Base-by-base conservation (phyloP, 1,140 invertebrate genomes). In the Caerostris darwini region DNA sequence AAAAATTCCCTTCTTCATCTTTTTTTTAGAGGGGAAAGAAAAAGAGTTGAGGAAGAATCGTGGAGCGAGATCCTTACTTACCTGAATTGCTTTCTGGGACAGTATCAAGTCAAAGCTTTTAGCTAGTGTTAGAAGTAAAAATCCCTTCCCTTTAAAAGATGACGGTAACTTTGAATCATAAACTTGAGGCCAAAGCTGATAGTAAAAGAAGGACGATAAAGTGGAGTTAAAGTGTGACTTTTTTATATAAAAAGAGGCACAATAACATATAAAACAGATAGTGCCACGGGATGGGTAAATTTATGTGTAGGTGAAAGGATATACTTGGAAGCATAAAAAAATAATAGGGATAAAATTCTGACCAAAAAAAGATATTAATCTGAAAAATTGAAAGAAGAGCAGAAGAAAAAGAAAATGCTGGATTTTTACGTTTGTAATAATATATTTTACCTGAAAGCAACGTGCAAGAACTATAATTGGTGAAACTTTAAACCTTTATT, bases 191-290 rank as follows among this genome's bases (percentile, higher is more conserved):
- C 87, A 50, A 87, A 57, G 54, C 58, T 54, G 58, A 34, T 34
- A 34, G 57, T 58, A 85, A 85, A 85, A 58, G 61, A 92, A 88
- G 87, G 94, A 34, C 93, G 94, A 91, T 90, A 94, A 67, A 87
- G 50, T 53, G 59, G 92, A 71, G 85, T 95, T n/a, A 94, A 95
- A 88, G 83, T 17, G 57, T n/a, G 82, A 58, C 7, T 17, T 59
- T 85, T 77, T 77, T 50, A 77, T 77, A 77, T 77, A 53, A 77
- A 77, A 77, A 77, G 53, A 67, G 71, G 34, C 34, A 50, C 71
- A 53, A 77, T 77, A 50, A 77, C 12, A 50, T 77, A 77, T 50
- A 77, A 77, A 77, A 50, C 34, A 77, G 34, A 50, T 50, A 53
- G 61, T n/a, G 14, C 14, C 61, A 67, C n/a, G 61, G 71, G 71